Evolutionary conservation across 2,888 invertebrate species (phyloP).

Genomic region (Gari tellinella): DNA sequence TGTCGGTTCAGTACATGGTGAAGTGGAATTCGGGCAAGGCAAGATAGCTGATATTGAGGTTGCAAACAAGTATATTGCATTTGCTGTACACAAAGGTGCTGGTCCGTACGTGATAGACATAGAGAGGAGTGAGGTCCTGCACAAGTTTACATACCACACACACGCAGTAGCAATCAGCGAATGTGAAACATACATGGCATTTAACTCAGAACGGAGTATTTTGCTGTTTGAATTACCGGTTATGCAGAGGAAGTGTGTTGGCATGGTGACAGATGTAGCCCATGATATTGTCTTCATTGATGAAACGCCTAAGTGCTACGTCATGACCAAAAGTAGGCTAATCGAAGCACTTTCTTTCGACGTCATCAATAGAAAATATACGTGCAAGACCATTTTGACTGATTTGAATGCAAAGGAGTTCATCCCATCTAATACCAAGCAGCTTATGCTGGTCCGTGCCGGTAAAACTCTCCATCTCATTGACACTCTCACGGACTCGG

Average conservation of each 20-base stretch:
- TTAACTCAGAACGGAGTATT: constrained; percentile 69
- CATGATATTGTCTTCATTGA: constrained; percentile 69
- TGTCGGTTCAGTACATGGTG: constrained; percentile 72
- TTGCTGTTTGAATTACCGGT: constrained; percentile 73
- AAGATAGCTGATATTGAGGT: constrained; percentile 61
- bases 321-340: constrained; percentile 69
- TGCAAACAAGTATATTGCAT: constrained; percentile 73
- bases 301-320: constrained; percentile 67
- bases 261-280: constrained; percentile 68
- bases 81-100: constrained; percentile 69
- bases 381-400: constrained; percentile 64
- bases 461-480: constrained; percentile 72
- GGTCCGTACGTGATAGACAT: constrained; percentile 77
- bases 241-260: constrained; percentile 75
- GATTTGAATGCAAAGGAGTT: constrained; percentile 74
- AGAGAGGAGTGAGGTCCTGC: constrained; percentile 67
- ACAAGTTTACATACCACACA: constrained; percentile 73
- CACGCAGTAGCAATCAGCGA: constrained; percentile 73
- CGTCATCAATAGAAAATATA: constrained; percentile 63
- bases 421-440: constrained; percentile 65
- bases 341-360: constrained; percentile 71
- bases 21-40: constrained; percentile 68
- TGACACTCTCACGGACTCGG: constrained; percentile 62
- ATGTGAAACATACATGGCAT: constrained; percentile 71
- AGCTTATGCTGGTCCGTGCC: constrained; percentile 69